A percentile compares a stretch with the other conserved stretches of the same genome.
These are phyloP conservation scores for Brachionus angularis DNA, from an alignment of 1,140 invertebrate genomes.

Conservation along the genomic window DNA sequence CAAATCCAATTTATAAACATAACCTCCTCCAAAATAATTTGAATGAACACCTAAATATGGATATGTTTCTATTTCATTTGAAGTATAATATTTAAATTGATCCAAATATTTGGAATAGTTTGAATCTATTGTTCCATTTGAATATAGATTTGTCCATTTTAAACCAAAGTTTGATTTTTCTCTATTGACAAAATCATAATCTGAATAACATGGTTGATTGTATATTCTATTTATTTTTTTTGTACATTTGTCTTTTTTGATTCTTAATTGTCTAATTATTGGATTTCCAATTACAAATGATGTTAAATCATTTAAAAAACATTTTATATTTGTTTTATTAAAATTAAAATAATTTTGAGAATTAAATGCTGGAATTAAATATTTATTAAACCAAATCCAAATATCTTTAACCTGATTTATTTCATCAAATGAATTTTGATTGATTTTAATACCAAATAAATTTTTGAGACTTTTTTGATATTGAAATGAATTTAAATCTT, in stretches of 20 bases:
- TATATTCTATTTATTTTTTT: background rate
- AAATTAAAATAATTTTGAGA: conserved; percentile 60
- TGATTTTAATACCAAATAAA: background rate
- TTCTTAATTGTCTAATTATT: conserved; percentile 55
- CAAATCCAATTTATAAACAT: conserved; percentile 57
- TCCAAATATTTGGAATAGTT: too few relatives aligned
- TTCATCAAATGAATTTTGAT: background rate
- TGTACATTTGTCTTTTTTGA: conserved; percentile 27
- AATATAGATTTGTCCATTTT: too few relatives aligned
- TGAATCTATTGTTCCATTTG: too few relatives aligned
- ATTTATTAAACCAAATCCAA: conserved; percentile 59
- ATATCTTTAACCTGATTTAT: conserved; percentile 49
- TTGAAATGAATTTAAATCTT: conserved; percentile 10
- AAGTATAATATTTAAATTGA: too few relatives aligned
- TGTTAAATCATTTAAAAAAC: conserved; percentile 60
- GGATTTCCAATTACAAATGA: conserved; percentile 62
- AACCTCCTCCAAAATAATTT: conserved; percentile 62
- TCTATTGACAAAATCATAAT: too few relatives aligned
- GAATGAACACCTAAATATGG: conserved; percentile 58
- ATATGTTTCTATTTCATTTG: conserved; percentile 53
- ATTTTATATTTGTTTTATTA: conserved; percentile 56
- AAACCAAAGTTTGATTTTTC: too few relatives aligned
- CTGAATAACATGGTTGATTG: too few relatives aligned
- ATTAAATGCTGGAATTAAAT: conserved; percentile 57
- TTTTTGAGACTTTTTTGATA: conserved; percentile 1